Base-by-base conservation (phyloP, 2,113 vertebrate species). In the Eulemur rufifrons region DNA sequence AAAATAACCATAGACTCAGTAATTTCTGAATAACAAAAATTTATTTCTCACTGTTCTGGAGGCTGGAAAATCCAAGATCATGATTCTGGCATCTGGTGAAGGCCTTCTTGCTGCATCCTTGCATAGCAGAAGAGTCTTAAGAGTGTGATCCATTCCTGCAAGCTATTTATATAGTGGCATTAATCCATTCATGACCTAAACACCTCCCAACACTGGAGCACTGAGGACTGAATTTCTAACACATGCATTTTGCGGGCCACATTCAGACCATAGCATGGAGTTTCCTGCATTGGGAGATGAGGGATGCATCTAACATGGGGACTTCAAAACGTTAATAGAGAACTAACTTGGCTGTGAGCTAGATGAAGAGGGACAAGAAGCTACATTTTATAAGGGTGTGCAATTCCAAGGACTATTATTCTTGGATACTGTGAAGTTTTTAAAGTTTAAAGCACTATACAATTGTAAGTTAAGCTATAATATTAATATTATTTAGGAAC, bases 401-500 rank as follows among this genome's bases (percentile, higher is more conserved):
- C 9, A 37, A 59, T 78, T 73, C 82, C 23, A 77, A 92, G 76
- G 45, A 52, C 47, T 77, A 39, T 21, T 92, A 54, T 85, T 76
- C 25, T 76, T 66, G 66, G 25, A 63, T 54, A n/a, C 11, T 69
- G 39, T 80, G 34, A 63, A 61, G 39, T 39, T 66, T 86, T 94
- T 84, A 69, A 92, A 69, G 32, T 84, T 29, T 37, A 71, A 68
- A 87, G 27, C 8, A 80, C 20, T 87, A 1, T 47, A 37, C 4
- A 50, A 17, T 69, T 86, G 1, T 56, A 82, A 68, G 15, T 90
- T 63, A 71, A 39, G 37, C 74, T 90, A 21, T 56, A 56, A 21
- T 56, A 59, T 64, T 94, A 66, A n/a, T 66, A 73, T 92, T 66
- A n/a, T 7, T 95, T 84, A 63, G 50, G 39, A 93, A 88, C 52